Evolutionary conservation across 2,888 invertebrate species (phyloP), one percentile per base, ranked within the genome.

Genomic region (Stenodera caucasica): DNA sequence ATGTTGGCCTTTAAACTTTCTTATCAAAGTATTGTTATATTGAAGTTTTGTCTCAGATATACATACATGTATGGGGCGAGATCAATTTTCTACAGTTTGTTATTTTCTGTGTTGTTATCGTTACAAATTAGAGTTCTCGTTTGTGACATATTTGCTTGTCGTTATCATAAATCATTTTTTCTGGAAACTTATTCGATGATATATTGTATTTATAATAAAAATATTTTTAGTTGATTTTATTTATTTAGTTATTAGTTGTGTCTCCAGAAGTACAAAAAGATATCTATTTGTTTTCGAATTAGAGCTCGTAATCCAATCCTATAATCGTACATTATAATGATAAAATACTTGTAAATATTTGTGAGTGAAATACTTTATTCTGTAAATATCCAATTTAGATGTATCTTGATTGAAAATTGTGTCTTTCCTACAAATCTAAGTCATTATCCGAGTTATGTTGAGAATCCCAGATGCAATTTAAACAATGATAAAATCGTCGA

Each of bases 21-120:
- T 58, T 56, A 58, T 60, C 49, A 58, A 57, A 57, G 54, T 35
- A 54, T 51, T 51, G 51, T 30, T 32, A 55, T 40, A 61, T 55
- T 55, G 55, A 61, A 61, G 55, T 55, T 58, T 58, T 58, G 58
- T 55, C 56, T 56, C n/a, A n/a, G n/a, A n/a, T n/a, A n/a, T n/a
- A n/a, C n/a, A n/a, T 56, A 15, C 33, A 49, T 54, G 2, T 26
- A 52, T 49, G 57, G 55, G 58, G 53, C 37, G 32, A 32, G 29
- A 55, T 62, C 58, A 49, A 58, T 52, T 62, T 58, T 56, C 58
- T 26, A 35, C 30, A 40, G 45, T 61, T 55, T 61, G 40, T 61
- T 62, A 49, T 58, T 58, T 55, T 54, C 54, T 49, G 26, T 59
- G 58, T 51, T 51, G 11, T 30, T 32, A 9, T 2, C 33, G n/a